phyloP scores from a whole-genome alignment of 92 coral and sea anemone genomes.

The Galaxea fascicularis region DNA sequence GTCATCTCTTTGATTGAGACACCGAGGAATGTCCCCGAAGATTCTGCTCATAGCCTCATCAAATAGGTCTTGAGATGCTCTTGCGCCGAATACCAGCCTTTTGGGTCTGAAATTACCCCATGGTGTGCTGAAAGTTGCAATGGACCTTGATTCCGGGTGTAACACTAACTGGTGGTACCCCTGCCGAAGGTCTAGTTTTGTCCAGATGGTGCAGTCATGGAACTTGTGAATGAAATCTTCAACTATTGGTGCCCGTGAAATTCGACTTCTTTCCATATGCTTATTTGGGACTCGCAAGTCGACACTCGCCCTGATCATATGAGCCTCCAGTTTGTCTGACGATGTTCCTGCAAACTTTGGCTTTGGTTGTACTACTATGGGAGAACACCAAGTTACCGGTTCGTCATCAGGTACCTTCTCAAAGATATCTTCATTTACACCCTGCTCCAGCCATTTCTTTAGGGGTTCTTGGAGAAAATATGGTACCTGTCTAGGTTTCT shows the following conservation, averaged over 20 bases:
- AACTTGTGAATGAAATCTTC: slow-evolving; percentile 64
- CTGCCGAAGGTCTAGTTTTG: slow-evolving; percentile 62
- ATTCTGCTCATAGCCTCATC: slow-evolving; percentile 68
- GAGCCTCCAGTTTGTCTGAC: slow-evolving; percentile 34
- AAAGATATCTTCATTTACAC: slow-evolving; percentile 54
- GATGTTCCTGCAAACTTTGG: slow-evolving; percentile 30
- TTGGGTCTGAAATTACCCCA: slow-evolving; percentile 71
- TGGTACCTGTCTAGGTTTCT: slow-evolving; percentile 58
- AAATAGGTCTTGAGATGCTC: slow-evolving; percentile 67
- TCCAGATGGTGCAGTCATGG: slow-evolving; percentile 52
- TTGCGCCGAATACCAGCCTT: slow-evolving; percentile 68
- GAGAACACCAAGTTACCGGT: slow-evolving; percentile 68
- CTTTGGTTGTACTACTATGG: slow-evolving; percentile 54
- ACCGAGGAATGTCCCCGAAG: slow-evolving; percentile 50
- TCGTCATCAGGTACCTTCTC: too few relatives aligned
- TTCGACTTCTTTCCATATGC: slow-evolving; percentile 9
- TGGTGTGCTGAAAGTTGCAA: slow-evolving; percentile 70
- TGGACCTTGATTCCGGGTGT: slow-evolving; percentile 66
- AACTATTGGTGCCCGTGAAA: slow-evolving; percentile 52
- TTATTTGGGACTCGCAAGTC: slow-evolving; percentile 42
- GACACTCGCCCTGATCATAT: slow-evolving; percentile 48
- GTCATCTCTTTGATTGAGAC: slow-evolving; percentile 29
- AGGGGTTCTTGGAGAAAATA: slow-evolving; percentile 61
- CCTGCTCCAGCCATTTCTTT: slow-evolving; percentile 44
- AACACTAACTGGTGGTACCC: slow-evolving; percentile 67